These are phyloP conservation scores for Gymnocheta viridis DNA, from an alignment of 2,888 invertebrate species.

Conservation along the genomic window DNA sequence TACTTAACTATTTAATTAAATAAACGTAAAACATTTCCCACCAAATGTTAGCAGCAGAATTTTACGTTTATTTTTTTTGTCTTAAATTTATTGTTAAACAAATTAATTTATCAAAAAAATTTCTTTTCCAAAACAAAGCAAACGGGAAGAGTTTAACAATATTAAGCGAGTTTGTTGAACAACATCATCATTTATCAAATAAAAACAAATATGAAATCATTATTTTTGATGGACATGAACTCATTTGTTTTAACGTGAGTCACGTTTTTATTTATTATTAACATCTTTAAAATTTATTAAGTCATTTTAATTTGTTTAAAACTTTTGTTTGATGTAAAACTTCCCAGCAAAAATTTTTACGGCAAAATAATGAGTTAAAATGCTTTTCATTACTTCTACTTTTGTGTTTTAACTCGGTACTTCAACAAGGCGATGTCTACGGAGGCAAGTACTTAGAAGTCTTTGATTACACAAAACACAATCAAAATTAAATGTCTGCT, in stretches of 20 bases:
- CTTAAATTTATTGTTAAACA: neutral
- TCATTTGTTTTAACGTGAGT: conserved; percentile 20
- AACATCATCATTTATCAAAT: conserved; percentile 13
- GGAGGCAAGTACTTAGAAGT: too few relatives aligned
- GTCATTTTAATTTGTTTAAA: neutral
- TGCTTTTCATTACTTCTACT: too few relatives aligned
- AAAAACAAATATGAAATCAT: conserved; percentile 11
- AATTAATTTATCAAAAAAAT: neutral
- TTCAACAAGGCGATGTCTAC: too few relatives aligned
- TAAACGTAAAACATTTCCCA: neutral
- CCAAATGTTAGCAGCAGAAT: neutral
- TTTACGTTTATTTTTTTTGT: neutral
- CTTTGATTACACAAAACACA: too few relatives aligned
- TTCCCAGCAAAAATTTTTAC: neutral
- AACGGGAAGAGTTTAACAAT: conserved; percentile 26
- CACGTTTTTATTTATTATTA: conserved; percentile 16
- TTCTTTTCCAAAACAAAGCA: conserved; percentile 7
- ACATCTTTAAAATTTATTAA: conserved; percentile 10
- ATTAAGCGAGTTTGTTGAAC: neutral
- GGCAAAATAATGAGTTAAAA: too few relatives aligned
- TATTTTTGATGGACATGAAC: conserved; percentile 42
- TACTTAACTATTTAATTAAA: neutral
- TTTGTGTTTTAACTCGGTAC: too few relatives aligned
- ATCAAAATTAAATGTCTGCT: too few relatives aligned
- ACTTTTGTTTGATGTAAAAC: neutral